phyloP scores from a whole-genome alignment of 2,113 vertebrate species.

The Antigone vipio region DNA sequence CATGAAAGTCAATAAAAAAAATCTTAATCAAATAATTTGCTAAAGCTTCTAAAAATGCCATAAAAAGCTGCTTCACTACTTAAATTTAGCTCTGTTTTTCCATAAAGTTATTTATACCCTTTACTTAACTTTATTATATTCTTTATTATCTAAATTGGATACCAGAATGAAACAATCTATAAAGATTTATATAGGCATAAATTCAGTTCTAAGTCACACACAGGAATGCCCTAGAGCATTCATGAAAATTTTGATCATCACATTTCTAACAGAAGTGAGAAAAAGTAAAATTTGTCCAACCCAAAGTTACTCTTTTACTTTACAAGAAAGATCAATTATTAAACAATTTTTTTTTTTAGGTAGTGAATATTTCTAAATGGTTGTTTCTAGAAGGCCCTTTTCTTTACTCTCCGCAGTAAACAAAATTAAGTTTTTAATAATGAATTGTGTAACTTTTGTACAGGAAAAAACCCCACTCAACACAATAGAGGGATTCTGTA shows the following conservation, averaged over 20 bases:
- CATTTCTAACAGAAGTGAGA: not conserved
- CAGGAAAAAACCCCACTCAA: not conserved
- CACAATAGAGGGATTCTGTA: not conserved
- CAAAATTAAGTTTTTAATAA: not conserved
- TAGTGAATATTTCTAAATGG: not conserved
- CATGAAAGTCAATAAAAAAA: not conserved
- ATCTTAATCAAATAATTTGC: not conserved
- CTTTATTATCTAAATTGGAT: not conserved
- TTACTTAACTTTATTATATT: not conserved
- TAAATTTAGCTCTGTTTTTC: not conserved
- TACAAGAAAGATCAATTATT: not conserved
- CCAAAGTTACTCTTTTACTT: not conserved
- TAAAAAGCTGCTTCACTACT: not conserved
- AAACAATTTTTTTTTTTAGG: not conserved
- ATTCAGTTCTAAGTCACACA: not conserved
- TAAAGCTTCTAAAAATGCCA: not conserved
- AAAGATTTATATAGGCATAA: constrained; percentile 2
- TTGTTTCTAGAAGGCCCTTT: not conserved
- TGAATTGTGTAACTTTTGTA: not conserved
- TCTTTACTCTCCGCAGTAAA: not conserved
- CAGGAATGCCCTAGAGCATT: not conserved
- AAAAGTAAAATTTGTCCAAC: not conserved
- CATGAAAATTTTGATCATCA: not conserved
- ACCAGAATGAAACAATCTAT: not conserved
- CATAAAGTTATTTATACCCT: not conserved